phyloP scores from a whole-genome alignment of 2,113 vertebrate species.

The Hiodon tergisus region DNA sequence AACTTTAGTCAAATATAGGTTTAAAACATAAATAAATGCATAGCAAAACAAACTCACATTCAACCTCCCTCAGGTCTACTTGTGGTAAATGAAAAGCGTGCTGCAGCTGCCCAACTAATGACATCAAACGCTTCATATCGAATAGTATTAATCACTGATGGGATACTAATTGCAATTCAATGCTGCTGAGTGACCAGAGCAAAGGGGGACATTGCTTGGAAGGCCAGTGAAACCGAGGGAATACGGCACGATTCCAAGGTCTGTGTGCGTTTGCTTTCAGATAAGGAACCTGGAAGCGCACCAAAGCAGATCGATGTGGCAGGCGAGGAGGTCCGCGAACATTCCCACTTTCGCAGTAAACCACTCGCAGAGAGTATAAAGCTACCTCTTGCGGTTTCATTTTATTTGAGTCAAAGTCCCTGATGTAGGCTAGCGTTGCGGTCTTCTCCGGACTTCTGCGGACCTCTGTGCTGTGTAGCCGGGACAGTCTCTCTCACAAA shows the following conservation, averaged over 20 bases:
- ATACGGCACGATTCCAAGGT: conserved; percentile 1
- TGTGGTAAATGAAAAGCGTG: too few species aligned
- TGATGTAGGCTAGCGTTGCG: conserved; percentile 9
- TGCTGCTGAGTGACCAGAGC: too few species aligned
- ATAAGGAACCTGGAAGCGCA: not conserved
- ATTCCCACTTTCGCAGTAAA: not conserved
- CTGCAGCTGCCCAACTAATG: too few species aligned
- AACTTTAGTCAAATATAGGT: too few species aligned
- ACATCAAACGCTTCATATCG: too few species aligned
- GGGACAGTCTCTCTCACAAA: conserved; percentile 17
- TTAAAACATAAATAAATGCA: too few species aligned
- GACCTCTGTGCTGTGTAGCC: conserved; percentile 12
- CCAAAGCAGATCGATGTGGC: not conserved
- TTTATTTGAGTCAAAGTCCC: conserved; percentile 17
- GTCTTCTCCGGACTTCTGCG: conserved; percentile 13
- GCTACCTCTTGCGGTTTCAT: conserved; percentile 9
- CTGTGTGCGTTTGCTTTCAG: conserved; percentile 2
- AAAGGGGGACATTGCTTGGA: too few species aligned
- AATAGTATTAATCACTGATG: too few species aligned
- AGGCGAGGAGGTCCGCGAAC: not conserved
- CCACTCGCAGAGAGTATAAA: conserved; percentile 3
- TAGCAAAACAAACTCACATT: too few species aligned
- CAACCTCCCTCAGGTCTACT: too few species aligned
- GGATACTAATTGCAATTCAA: too few species aligned
- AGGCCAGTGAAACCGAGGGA: too few species aligned